Base-by-base conservation (phyloP, 1,140 invertebrate species). In the Dolichoris vasculosae region DNA sequence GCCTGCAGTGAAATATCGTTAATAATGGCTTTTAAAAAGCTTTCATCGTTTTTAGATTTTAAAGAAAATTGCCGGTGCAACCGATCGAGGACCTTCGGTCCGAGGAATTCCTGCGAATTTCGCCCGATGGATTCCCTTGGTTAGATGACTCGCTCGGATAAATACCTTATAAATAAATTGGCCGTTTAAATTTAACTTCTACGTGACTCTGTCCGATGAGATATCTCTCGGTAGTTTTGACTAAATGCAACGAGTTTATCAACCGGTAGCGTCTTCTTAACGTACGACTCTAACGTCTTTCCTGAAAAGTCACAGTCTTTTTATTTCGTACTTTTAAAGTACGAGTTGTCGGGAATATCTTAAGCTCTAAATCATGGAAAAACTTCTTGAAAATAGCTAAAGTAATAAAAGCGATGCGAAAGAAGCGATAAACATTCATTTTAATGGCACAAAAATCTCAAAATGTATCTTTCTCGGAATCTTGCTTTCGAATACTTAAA, bases 21-120 rank as follows among this genome's bases (percentile, higher is more conserved):
- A 77, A 77, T 48, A 32, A 51, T 51, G 75, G 11, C 30, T 77
- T 17, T 73, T 43, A 73, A 73, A 73, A 43, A 73, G 69, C 69
- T 73, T 73, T 73, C 38, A 30, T 77, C 69, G 15, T 55, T 77
- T 26, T 51, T 55, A 35, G 26, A 4, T 17, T 35, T 51, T 55
- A 20, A 43, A 20, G 69, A 43, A 43, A 32, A 43, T 43, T 4
- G 38, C 7, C 7, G 7, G 7, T 8, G 35, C 15, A 73, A 38
- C n/a, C n/a, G n/a, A n/a, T n/a, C n/a, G 63, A 64, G 63, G 63
- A 4, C n/a, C 26, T 59, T 17, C 8, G 15, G n/a, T n/a, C 38
- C 9, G 43, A 26, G 40, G 2, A 7, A 69, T 38, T 17, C 40
- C 8, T 0, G 35, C 20, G 17, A 77, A 55, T 51, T 46, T 51